A percentile compares a stretch with the other conserved stretches of the same genome.
Evolutionary conservation across 2,113 vertebrate genomes (phyloP).

Genomic region (Helogale parvula): DNA sequence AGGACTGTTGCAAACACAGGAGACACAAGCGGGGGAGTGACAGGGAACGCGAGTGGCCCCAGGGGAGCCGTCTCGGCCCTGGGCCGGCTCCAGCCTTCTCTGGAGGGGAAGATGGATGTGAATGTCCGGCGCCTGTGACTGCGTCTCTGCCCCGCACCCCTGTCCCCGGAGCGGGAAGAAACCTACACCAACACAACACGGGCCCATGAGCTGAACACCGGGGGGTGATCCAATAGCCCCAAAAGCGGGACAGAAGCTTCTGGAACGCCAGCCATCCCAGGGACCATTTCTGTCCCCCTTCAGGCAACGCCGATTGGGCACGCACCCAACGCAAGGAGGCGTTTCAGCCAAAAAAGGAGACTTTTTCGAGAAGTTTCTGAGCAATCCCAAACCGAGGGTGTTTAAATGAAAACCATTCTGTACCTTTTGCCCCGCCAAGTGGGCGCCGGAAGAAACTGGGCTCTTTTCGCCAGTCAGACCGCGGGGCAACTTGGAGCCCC

Average conservation of each 20-base stretch:
- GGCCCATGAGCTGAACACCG: background rate
- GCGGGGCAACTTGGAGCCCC: background rate
- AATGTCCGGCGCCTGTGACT: background rate
- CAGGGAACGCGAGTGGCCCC: rapidly evolving
- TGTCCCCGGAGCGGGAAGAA: background rate
- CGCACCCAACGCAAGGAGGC: constrained; percentile 7
- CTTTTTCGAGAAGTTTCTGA: constrained; percentile 47
- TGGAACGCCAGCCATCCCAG: constrained; percentile 19
- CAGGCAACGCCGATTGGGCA: background rate
- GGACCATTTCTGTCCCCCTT: background rate
- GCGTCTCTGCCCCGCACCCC: background rate
- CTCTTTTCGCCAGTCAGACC: background rate
- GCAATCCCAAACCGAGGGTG: background rate
- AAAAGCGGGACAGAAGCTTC: constrained; percentile 25
- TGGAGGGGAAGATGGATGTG: constrained; percentile 22
- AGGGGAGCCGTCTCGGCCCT: rapidly evolving
- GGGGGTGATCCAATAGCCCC: background rate
- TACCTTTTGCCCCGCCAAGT: background rate
- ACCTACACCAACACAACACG: constrained; percentile 24
- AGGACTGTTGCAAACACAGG: background rate
- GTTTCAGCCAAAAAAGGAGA: constrained; percentile 66
- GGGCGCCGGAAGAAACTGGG: background rate
- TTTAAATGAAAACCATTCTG: constrained; percentile 45
- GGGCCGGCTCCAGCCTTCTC: background rate
- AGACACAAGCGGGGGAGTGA: rapidly evolving